Base-by-base conservation (phyloP, 2,113 vertebrate species). In the Oxyruncus cristatus region DNA sequence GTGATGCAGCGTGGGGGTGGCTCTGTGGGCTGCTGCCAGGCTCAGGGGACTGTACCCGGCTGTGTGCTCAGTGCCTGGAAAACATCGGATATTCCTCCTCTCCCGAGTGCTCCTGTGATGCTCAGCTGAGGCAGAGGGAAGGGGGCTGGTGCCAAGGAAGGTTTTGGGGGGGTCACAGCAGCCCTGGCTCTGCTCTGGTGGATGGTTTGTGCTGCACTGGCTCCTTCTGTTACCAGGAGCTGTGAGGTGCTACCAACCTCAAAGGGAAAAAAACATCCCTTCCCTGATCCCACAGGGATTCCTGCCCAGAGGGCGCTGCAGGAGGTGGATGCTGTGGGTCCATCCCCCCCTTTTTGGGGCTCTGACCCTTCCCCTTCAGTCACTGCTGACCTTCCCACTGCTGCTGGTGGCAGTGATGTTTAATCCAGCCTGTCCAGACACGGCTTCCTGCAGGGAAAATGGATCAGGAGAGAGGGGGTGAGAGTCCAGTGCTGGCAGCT, bases 31-130 rank as follows among this genome's bases (percentile, higher is more conserved):
- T 70, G 80, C 67, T 75, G 85, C 47, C 28, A 7, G 28, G 28
- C 41, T 47, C 0, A 1, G 52, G 32, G 56, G 14, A 0, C 12
- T 63, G 56, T 20, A 4, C 44, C 52, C 41, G 24, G 17, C 32
- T 13, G 0, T 0, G 1, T 8, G n/a, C 5, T 42, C 21, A 6
- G 4, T 27, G 41, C 66, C 42, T 33, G 35, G 70, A 1, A 20
- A 58, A 71, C 3, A 12, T 0, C 0, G 2, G 41, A 0, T 22
- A 12, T 66, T 47, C 55, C 22, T 22, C 19, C 27, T 21, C 12
- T 39, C 12, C 75, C 2, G 23, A 8, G 27, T 1, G 55, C 26
- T 74, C 56, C 50, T 4, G 66, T 0, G 1, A 9, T 7, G 32
- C 35, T 16, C 78, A 2, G 37, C 20, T 13, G 42, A 11, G 63